Base-by-base conservation (phyloP, 1,140 invertebrate species). In the Drosophila malerkotliana region DNA sequence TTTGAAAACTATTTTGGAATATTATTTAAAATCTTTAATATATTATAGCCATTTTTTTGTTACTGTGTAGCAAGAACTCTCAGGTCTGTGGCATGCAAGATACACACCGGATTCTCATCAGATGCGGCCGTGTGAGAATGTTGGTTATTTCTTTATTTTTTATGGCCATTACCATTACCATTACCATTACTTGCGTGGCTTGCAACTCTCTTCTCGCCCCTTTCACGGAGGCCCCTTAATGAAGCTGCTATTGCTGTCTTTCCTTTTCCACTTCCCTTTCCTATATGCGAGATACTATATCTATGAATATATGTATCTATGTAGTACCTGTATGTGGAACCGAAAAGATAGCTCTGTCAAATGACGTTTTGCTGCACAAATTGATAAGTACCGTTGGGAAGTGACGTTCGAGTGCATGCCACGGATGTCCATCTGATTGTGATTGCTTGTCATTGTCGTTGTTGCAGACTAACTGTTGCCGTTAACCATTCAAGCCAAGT, bases 381-480 rank as follows among this genome's bases (percentile, higher is more conserved):
- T 84, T 84, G 77, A 84, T 84, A 87, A 81, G 82, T 87, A 75
- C 81, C 81, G 82, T 84, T 80, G 32, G 59, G 44, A 56, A 71
- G 58, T 77, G 55, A 60, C 61, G 64, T 77, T 75, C 68, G 69
- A 73, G 52, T 74, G 59, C 30, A 74, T 72, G 79, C 37, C 24
- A 45, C 47, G 56, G 44, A 56, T 68, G 15, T 49, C 60, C 6
- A n/a, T 53, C 34, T 67, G 61, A 72, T 62, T 79, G 47, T 58
- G 77, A 66, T 79, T 79, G 75, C 76, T 73, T 83, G 80, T 83
- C 80, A 84, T 72, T 73, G 76, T 49, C 69, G 74, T 4, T 39
- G 67, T 49, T 67, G 32, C 48, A 34, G 47, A 55, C 59, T 73
- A 74, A 74, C 77, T 45, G 68, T 73, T 67, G 66, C 75, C 41